Evolutionary conservation across 2,888 invertebrate species (phyloP).

Genomic region (Lasiommata megera): DNA sequence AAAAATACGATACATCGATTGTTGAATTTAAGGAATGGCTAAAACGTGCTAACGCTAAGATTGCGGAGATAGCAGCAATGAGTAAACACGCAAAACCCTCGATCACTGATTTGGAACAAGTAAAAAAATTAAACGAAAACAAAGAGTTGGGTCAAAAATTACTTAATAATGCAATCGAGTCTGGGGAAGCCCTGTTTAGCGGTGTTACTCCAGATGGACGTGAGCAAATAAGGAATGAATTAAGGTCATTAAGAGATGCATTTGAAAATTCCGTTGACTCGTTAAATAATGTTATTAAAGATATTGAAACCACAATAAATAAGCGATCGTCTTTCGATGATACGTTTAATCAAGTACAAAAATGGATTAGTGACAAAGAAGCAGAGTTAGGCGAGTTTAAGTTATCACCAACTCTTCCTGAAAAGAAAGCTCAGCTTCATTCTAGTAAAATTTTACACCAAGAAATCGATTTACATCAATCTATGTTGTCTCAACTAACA

Average conservation of each 20-base stretch:
- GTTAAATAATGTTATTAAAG: conserved; percentile 91
- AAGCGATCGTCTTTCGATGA: conserved; percentile 97
- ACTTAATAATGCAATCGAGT: conserved; percentile 90
- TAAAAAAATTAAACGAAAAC: conserved; percentile 86
- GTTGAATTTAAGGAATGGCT: conserved; percentile 90
- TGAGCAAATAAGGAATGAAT: conserved; percentile 90
- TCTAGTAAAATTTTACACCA: conserved; percentile 89
- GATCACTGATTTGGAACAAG: conserved; percentile 87
- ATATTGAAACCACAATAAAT: conserved; percentile 93
- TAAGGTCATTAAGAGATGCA: conserved; percentile 89
- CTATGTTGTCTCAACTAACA: conserved; percentile 90
- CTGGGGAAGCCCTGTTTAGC: conserved; percentile 93
- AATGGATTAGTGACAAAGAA: conserved; percentile 91
- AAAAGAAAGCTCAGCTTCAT: conserved; percentile 94
- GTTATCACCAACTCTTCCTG: conserved; percentile 89
- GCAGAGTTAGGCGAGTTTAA: conserved; percentile 87
- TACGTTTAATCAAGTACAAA: conserved; percentile 92
- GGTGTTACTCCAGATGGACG: conserved; percentile 93
- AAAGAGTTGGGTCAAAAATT: conserved; percentile 90
- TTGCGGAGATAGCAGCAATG: conserved; percentile 86
- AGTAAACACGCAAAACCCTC: conserved; percentile 89
- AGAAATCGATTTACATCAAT: conserved; percentile 92
- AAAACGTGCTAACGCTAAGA: conserved; percentile 86
- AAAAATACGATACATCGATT: conserved; percentile 84
- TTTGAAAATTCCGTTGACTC: conserved; percentile 93